A percentile compares a stretch with the other conserved stretches of the same genome.
These are phyloP conservation scores for Calycopis cecrops DNA, from an alignment of 1,140 invertebrate species.

Conservation along the genomic window DNA sequence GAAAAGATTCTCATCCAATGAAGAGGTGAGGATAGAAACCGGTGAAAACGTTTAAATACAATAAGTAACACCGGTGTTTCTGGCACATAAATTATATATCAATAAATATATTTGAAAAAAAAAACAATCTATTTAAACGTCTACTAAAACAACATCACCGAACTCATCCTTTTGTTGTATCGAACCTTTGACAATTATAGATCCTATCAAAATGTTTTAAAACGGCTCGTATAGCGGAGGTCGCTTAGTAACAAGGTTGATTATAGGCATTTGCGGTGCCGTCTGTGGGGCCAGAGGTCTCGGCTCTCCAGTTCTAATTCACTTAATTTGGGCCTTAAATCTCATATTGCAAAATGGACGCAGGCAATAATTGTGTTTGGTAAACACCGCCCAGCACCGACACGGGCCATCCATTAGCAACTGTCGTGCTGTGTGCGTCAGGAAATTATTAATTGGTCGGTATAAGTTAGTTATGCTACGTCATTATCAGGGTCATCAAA, in stretches of 20 bases:
- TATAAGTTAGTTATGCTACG: not conserved
- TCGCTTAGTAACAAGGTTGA: slow-evolving; percentile 9
- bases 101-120: no score
- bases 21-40: no score
- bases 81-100: no score
- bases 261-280: slow-evolving; percentile 6
- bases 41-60: no score
- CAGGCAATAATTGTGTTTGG: slow-evolving; percentile 61
- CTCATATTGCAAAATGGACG: slow-evolving; percentile 68
- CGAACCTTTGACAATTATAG: no score
- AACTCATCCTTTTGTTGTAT: no score
- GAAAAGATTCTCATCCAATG: no score
- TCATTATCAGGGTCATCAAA: not conserved
- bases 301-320: slow-evolving; percentile 50
- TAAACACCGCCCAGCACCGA: slow-evolving; percentile 41
- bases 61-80: no score
- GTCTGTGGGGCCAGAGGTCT: slow-evolving; percentile 23
- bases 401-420: slow-evolving; percentile 49
- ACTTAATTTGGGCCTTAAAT: slow-evolving; percentile 67
- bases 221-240: not conserved
- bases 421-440: slow-evolving; percentile 1
- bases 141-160: no score
- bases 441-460: not conserved
- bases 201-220: no score
- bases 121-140: no score